phyloP scores from a whole-genome alignment of 2,888 invertebrate genomes.

The Drosophila lacicola region DNA sequence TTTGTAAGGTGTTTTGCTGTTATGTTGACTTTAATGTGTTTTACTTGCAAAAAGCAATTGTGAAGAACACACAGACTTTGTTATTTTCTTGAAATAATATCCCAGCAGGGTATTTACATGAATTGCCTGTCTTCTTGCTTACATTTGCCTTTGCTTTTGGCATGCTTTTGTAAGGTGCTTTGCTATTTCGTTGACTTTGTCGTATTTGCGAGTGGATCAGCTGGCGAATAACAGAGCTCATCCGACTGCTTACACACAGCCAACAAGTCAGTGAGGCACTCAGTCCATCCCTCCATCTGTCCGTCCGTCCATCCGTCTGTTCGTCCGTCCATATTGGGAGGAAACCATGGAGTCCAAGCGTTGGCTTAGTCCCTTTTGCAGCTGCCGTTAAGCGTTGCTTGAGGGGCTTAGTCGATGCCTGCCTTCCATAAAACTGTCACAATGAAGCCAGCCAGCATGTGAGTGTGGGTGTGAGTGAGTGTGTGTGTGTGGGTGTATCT shows the following conservation, averaged over 20 bases:
- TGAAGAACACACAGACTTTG: neutral
- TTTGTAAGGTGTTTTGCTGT: constrained; percentile 38
- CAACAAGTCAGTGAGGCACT: constrained; percentile 30
- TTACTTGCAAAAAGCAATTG: neutral
- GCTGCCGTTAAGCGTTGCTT: constrained; percentile 64
- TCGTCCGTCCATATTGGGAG: constrained; percentile 9
- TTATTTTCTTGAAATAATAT: neutral
- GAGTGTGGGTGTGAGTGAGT: constrained; percentile 5
- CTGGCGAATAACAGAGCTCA: constrained; percentile 64
- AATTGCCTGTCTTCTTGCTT: neutral
- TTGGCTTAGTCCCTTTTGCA: constrained; percentile 28
- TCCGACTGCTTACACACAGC: constrained; percentile 63
- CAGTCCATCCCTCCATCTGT: constrained; percentile 1
- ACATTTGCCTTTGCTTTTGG: constrained; percentile 1
- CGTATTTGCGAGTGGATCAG: constrained; percentile 63
- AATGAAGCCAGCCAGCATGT: constrained; percentile 14
- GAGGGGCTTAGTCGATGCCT: constrained; percentile 63
- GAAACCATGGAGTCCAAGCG: constrained; percentile 20
- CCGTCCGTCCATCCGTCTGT: neutral
- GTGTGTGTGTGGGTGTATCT: neutral
- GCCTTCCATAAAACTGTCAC: constrained; percentile 55
- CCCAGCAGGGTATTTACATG: neutral
- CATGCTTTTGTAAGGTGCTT: constrained; percentile 39
- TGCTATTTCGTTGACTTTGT: constrained; percentile 24
- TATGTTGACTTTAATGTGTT: constrained; percentile 35